These are phyloP conservation scores for Diarsia dahlii DNA, from an alignment of 2,888 invertebrate species.

Conservation along the genomic window DNA sequence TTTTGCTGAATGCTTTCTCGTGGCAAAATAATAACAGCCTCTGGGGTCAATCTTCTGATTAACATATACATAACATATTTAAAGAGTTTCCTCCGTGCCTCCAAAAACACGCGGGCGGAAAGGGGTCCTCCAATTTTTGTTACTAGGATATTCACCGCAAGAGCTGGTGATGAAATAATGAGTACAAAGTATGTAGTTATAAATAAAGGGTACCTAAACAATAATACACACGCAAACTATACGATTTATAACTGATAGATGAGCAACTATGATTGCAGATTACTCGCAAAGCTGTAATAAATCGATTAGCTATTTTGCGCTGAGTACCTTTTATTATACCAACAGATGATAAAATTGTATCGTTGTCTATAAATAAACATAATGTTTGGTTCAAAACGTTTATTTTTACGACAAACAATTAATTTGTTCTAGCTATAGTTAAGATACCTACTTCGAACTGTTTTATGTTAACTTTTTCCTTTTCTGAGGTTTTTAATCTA, in stretches of 20 bases:
- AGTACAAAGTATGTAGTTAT: too few relatives aligned
- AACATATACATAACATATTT: too few relatives aligned
- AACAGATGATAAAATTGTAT: neutral
- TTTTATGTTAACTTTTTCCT: slow-evolving; percentile 25
- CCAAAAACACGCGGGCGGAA: too few relatives aligned
- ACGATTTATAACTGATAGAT: neutral
- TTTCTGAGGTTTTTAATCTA: slow-evolving; percentile 23
- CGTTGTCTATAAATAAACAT: neutral
- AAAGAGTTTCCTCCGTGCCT: too few relatives aligned
- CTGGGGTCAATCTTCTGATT: too few relatives aligned
- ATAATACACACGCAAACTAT: neutral
- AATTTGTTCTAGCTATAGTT: neutral
- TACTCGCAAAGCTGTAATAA: slow-evolving; percentile 3
- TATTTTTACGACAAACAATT: slow-evolving; percentile 16
- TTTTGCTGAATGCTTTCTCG: neutral
- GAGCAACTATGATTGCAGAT: slow-evolving; percentile 12
- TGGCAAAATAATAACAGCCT: too few relatives aligned
- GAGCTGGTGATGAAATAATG: too few relatives aligned
- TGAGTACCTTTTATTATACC: neutral
- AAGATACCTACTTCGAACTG: neutral
- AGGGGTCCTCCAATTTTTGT: too few relatives aligned
- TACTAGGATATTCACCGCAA: too few relatives aligned
- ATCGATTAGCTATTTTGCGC: slow-evolving; percentile 2
- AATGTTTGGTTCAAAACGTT: neutral
- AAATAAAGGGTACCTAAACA: neutral